Evolutionary conservation across 2,797 vertebrate genomes (phyloP).

Genomic region (Pangasius krempfi): DNA sequence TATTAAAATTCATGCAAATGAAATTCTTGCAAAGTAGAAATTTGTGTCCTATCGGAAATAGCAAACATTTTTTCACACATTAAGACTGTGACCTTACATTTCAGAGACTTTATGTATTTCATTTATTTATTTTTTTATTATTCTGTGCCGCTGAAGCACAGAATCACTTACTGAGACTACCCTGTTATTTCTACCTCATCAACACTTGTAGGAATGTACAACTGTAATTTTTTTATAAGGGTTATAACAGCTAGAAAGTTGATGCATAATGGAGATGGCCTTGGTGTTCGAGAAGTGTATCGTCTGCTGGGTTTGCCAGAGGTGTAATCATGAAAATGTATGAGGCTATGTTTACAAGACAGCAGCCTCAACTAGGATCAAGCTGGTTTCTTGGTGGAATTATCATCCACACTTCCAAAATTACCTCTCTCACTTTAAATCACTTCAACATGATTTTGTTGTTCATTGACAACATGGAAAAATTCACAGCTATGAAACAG

Average conservation of each 20-base stretch:
- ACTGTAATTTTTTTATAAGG: neutral
- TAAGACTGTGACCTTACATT: neutral
- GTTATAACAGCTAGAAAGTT: neutral
- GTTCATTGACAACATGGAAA: neutral
- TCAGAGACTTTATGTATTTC: neutral
- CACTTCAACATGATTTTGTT: neutral
- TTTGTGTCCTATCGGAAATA: neutral
- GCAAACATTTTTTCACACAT: neutral
- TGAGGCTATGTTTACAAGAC: neutral
- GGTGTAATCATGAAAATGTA: conserved; percentile 5
- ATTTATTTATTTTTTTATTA: too few species aligned
- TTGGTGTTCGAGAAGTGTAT: neutral
- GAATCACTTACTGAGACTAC: neutral
- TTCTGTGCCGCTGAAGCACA: neutral
- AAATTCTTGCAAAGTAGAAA: neutral
- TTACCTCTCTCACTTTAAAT: neutral
- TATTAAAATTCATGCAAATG: neutral
- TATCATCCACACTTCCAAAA: neutral
- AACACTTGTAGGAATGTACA: neutral
- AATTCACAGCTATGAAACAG: neutral
- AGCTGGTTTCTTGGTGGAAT: neutral
- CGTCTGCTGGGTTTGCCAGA: neutral
- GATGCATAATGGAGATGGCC: neutral
- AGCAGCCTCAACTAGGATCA: neutral
- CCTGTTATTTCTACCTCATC: neutral